A percentile compares a stretch with the other conserved stretches of the same genome.
phyloP scores from a whole-genome alignment of 1,140 invertebrate genomes.

The Amyelois transitella region DNA sequence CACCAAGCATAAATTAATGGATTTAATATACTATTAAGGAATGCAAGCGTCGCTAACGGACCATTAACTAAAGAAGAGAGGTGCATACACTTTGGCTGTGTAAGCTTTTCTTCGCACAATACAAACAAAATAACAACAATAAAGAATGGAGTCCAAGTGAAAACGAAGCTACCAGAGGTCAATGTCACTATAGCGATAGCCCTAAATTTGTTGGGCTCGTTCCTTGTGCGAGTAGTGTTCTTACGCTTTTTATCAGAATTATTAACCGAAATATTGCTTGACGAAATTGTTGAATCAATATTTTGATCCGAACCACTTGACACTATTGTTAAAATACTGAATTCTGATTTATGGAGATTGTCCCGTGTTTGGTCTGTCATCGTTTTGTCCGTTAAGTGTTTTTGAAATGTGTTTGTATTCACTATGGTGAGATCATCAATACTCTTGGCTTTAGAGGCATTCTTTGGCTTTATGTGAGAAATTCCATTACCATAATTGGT shows the following conservation, averaged over 20 bases:
- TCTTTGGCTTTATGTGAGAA: slow-evolving; percentile 11
- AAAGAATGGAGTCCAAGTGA: slow-evolving; percentile 65
- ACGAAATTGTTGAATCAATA: not conserved
- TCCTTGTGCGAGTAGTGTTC: slow-evolving; percentile 15
- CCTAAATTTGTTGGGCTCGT: slow-evolving; percentile 71
- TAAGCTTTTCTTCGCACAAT: slow-evolving; percentile 62
- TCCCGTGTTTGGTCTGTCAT: slow-evolving; percentile 7
- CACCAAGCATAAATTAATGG: slow-evolving; percentile 84
- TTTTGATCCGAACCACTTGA: slow-evolving; percentile 22
- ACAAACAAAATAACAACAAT: slow-evolving; percentile 70
- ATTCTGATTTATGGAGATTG: slow-evolving; percentile 19
- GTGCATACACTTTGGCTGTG: slow-evolving; percentile 58
- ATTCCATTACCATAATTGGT: slow-evolving; percentile 15
- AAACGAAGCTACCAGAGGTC: slow-evolving; percentile 74
- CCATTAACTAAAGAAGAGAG: slow-evolving; percentile 66
- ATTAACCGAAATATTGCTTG: not conserved
- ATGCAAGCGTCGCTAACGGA: slow-evolving; percentile 75
- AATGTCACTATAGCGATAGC: slow-evolving; percentile 75
- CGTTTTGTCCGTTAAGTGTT: not conserved
- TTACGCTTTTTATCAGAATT: slow-evolving; percentile 3
- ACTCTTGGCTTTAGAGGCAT: slow-evolving; percentile 38
- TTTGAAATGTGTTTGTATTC: slow-evolving; percentile 1
- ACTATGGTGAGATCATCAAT: slow-evolving; percentile 20
- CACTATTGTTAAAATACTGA: slow-evolving; percentile 37
- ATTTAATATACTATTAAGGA: slow-evolving; percentile 81